A percentile compares a stretch with the other conserved stretches of the same genome.
phyloP scores from a whole-genome alignment of 1,140 invertebrate species.

The Triops longicaudatus region DNA sequence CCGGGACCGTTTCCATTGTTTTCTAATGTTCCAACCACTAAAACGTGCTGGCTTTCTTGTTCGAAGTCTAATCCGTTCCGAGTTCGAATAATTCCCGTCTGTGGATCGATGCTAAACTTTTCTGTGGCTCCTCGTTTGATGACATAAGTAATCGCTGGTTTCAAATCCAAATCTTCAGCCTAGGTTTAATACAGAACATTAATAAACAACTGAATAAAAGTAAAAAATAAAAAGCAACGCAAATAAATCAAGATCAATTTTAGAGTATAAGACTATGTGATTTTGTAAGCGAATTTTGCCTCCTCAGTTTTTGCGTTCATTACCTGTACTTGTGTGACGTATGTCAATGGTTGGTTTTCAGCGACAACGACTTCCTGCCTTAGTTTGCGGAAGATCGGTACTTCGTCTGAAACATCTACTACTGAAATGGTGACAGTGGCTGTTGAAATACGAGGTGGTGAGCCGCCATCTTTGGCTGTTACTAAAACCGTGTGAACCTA shows the following conservation, averaged over 20 bases:
- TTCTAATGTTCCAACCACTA: slow-evolving; percentile 71
- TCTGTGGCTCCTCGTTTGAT: slow-evolving; percentile 70
- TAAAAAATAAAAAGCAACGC: too few relatives aligned
- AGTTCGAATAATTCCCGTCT: slow-evolving; percentile 66
- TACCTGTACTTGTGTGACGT: slow-evolving; percentile 61
- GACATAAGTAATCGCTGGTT: slow-evolving; percentile 67
- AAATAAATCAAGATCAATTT: too few relatives aligned
- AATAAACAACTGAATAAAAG: too few relatives aligned
- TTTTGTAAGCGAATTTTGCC: not conserved
- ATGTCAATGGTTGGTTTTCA: slow-evolving; percentile 68
- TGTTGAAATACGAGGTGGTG: slow-evolving; percentile 72
- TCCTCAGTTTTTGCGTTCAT: slow-evolving; percentile 16
- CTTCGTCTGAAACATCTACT: slow-evolving; percentile 73
- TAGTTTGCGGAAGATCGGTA: slow-evolving; percentile 63
- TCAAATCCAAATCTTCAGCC: slow-evolving; percentile 69
- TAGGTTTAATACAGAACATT: slow-evolving; percentile 40
- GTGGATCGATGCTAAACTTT: slow-evolving; percentile 69
- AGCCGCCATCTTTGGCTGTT: slow-evolving; percentile 76
- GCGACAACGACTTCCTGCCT: slow-evolving; percentile 67
- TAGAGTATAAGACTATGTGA: not conserved
- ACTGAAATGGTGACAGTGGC: slow-evolving; percentile 72
- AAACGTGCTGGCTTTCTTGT: slow-evolving; percentile 56
- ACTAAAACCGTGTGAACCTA: slow-evolving; percentile 51
- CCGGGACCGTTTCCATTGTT: slow-evolving; percentile 57
- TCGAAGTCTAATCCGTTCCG: slow-evolving; percentile 68